Percentiles rank a stretch among this genome's conserved stretches.
Evolutionary conservation across 1,140 invertebrate genomes (phyloP).

Genomic region (Cotesia glomerata): DNA sequence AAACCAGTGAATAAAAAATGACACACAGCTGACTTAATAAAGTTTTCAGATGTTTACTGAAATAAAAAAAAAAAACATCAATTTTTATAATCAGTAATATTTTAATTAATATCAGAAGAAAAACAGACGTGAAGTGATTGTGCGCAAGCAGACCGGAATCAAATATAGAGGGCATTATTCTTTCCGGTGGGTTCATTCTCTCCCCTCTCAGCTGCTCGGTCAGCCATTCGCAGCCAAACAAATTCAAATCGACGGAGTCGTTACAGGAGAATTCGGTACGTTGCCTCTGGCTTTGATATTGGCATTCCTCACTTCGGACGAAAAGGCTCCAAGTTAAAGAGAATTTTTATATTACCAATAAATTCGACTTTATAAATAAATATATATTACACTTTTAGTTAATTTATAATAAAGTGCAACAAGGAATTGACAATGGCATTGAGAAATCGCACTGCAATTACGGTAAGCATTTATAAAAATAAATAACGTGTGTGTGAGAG

Average conservation of each 20-base stretch:
- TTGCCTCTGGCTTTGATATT: slow-evolving; percentile 22
- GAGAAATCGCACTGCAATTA: slow-evolving; percentile 44
- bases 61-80: too few species aligned
- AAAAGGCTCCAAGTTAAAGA: background rate
- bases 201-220: background rate
- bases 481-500: background rate
- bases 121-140: too few species aligned
- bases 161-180: slow-evolving; percentile 1
- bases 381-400: slow-evolving; percentile 2
- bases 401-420: background rate
- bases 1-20: too few species aligned
- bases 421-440: slow-evolving; percentile 46
- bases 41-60: too few species aligned
- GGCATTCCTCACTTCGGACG: background rate
- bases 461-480: slow-evolving; percentile 40
- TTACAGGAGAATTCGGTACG: slow-evolving; percentile 35
- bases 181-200: background rate
- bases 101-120: too few species aligned
- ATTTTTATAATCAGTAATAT: too few species aligned
- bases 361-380: background rate
- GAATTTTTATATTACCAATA: slow-evolving; percentile 15
- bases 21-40: too few species aligned
- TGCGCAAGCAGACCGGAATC: background rate
- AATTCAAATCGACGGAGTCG: slow-evolving; percentile 50
- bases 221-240: slow-evolving; percentile 39